Evolutionary conservation across 2,888 invertebrate genomes (phyloP).

Genomic region (Euzophera pinguis): DNA sequence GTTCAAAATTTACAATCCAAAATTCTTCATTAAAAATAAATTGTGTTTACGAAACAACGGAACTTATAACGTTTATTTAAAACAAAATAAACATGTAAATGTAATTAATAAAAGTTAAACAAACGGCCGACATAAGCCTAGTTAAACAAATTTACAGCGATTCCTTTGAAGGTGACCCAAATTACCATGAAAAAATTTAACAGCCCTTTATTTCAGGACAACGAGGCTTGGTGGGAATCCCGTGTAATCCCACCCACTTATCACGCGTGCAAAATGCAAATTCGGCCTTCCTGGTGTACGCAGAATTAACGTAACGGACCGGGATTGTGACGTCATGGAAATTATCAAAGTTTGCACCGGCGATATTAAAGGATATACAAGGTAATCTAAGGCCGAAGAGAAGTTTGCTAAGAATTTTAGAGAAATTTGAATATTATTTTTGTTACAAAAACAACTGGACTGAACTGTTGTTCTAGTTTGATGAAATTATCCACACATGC

Average conservation of each 20-base stretch:
- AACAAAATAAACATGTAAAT: slow-evolving; percentile 15
- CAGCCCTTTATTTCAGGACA: slow-evolving; percentile 78
- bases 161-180: slow-evolving; percentile 76
- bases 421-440: background rate
- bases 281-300: slow-evolving; percentile 58
- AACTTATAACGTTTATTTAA: no score
- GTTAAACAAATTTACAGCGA: slow-evolving; percentile 76
- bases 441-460: no score
- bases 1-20: no score
- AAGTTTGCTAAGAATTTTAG: background rate
- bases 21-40: no score
- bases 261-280: slow-evolving; percentile 81
- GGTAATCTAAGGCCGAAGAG: slow-evolving; percentile 34
- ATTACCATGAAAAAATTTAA: slow-evolving; percentile 78
- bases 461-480: no score
- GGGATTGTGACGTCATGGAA: slow-evolving; percentile 57
- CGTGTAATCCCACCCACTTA: slow-evolving; percentile 76
- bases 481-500: no score
- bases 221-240: slow-evolving; percentile 75
- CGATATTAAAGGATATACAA: slow-evolving; percentile 58
- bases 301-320: slow-evolving; percentile 68
- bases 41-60: no score
- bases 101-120: slow-evolving; percentile 55
- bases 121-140: slow-evolving; percentile 65
- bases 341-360: slow-evolving; percentile 70